Evolutionary conservation across 2,797 vertebrate genomes (phyloP).

Genomic region (Chrosomus eos): DNA sequence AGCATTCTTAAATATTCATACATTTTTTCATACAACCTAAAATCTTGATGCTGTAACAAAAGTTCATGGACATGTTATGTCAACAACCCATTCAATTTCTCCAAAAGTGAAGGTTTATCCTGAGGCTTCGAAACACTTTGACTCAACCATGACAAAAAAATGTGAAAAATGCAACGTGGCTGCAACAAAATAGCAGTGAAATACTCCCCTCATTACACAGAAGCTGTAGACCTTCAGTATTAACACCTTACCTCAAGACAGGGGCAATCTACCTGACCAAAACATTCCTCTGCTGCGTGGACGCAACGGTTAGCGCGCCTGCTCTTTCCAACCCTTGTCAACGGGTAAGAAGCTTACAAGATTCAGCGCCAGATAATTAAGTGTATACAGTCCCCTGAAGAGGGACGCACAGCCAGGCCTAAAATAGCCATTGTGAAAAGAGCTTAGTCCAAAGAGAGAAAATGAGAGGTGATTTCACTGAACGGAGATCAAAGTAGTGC

Average conservation of each 20-base stretch:
- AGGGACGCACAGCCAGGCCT: slow-evolving; percentile 44
- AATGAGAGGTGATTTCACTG: slow-evolving; percentile 17
- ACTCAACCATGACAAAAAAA: not conserved
- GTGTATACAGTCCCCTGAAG: slow-evolving; percentile 57
- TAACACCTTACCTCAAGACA: slow-evolving; percentile 1
- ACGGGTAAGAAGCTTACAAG: slow-evolving; percentile 58
- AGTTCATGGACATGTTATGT: not conserved
- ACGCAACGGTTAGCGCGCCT: slow-evolving; percentile 32
- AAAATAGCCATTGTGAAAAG: slow-evolving; percentile 62
- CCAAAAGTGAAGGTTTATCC: not conserved
- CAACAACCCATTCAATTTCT: not conserved
- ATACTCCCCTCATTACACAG: not conserved
- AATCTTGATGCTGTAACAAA: not conserved
- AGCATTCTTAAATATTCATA: not conserved
- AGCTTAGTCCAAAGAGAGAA: slow-evolving; percentile 45
- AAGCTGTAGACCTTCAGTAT: not conserved
- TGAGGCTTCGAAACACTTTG: not conserved
- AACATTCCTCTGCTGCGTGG: slow-evolving; percentile 7
- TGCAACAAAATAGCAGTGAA: not conserved
- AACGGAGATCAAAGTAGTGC: slow-evolving; percentile 25
- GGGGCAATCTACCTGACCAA: slow-evolving; percentile 9
- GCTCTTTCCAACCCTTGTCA: slow-evolving; percentile 45
- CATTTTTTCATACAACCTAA: not conserved
- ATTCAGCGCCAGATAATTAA: slow-evolving; percentile 61
- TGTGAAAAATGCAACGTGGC: slow-evolving; percentile 14